Conservation (phyloP, 1,140 invertebrate genomes). For the Pogonomyrmex californicus region DNA sequence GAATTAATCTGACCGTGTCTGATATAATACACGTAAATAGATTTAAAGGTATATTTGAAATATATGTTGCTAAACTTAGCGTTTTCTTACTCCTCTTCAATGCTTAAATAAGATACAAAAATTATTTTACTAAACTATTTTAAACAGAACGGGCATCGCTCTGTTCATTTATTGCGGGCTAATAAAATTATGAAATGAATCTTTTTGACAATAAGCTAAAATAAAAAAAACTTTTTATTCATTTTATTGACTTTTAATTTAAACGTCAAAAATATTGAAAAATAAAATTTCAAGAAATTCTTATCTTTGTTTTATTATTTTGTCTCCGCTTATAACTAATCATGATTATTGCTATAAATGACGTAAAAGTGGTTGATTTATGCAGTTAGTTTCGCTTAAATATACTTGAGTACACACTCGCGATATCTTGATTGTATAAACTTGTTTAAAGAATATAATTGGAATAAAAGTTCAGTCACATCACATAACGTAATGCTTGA, state of each 20-base stretch:
- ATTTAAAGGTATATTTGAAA: neutral
- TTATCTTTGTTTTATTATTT: neutral
- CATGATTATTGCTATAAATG: neutral
- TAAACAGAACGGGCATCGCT: neutral
- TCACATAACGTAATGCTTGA: slow-evolving; percentile 12
- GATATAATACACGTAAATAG: neutral
- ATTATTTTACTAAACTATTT: neutral
- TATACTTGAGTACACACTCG: neutral
- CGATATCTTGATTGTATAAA: slow-evolving; percentile 26
- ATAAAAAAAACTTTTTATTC: neutral
- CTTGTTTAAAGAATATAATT: slow-evolving; percentile 37
- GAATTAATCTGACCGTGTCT: slow-evolving; percentile 31
- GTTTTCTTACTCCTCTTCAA: neutral
- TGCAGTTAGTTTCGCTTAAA: slow-evolving; percentile 22
- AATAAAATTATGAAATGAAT: slow-evolving; percentile 16
- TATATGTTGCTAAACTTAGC: neutral
- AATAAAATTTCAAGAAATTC: neutral
- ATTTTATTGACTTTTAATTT: neutral
- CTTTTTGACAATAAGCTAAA: neutral
- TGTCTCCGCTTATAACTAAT: neutral
- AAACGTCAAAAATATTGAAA: neutral
- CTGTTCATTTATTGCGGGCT: neutral
- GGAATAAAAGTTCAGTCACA: slow-evolving; percentile 39
- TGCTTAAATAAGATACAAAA: neutral
- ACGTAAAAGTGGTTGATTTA: slow-evolving; percentile 17